Evolutionary conservation across 2,888 invertebrate species (phyloP), one percentile per base, ranked within the genome.

Genomic region (Meta bourneti): DNA sequence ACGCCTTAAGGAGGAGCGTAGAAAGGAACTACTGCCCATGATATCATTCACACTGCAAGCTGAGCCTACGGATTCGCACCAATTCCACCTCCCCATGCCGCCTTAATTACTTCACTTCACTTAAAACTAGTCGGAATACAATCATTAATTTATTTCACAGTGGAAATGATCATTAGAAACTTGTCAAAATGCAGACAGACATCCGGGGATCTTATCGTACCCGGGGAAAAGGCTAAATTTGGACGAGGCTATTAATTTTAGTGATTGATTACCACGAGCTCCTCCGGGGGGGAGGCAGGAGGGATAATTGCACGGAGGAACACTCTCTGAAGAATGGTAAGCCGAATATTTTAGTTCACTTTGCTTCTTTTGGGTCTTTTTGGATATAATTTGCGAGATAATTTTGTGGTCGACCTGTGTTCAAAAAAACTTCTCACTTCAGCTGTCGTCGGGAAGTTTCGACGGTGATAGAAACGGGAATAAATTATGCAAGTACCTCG

Each of bases 131-230:
- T 61, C 81, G 54, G 71, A 87, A 79, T 87, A 80, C 74, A 88
- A 74, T 81, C 88, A 88, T 88, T 88, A 88, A 88, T 88, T 88
- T 88, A 88, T 88, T 75, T 75, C 88, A 34, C 49, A 49, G 72
- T 74, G 80, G 88, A 81, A 88, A 81, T 81, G 81, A 88, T 88
- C 88, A 88, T 88, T 88, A 88, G 81, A 75, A 88, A 88, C 81
- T 81, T 81, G 88, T 88, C 88, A 88, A 81, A 88, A 81, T 74
- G 54, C 88, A 80, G 81, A 81, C 74, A 61, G 51, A 5, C 34
- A 72, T 16, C 70, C 48, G 87, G 52, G 83, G 61, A 61, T 52
- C 61, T 54, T 72, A 70, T 72, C 79, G 71, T 79, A 9, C 9
- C 19, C n/a, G n/a, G 51, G 69, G 61, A 72, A 70, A n/a, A 52